Evolutionary conservation across 1,140 invertebrate species (phyloP).

Genomic region (Rhagoletis zephyria): DNA sequence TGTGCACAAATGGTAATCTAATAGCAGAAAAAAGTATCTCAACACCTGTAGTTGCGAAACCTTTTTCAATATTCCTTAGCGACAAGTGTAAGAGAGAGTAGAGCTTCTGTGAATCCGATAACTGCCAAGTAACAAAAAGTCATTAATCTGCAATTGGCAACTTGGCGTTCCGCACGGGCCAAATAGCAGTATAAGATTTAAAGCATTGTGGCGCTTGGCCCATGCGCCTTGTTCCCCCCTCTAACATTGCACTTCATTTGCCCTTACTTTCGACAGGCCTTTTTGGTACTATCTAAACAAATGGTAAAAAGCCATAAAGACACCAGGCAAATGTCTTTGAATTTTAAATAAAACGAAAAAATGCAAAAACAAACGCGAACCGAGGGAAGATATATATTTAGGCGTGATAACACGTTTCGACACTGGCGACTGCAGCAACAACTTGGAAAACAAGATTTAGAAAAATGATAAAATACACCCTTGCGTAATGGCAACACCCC

Average conservation of each 20-base stretch:
- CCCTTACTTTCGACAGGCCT: too few relatives aligned
- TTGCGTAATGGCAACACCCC: background rate
- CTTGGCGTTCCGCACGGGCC: slow-evolving; percentile 11
- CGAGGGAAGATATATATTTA: background rate
- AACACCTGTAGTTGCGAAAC: slow-evolving; percentile 40
- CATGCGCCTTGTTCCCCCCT: background rate
- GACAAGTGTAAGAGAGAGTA: background rate
- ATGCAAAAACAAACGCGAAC: slow-evolving; percentile 26
- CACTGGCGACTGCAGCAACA: slow-evolving; percentile 6
- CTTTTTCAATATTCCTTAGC: background rate
- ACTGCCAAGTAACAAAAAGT: slow-evolving; percentile 41
- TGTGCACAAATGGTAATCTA: slow-evolving; percentile 43
- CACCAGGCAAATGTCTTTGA: background rate
- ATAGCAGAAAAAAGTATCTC: slow-evolving; percentile 21
- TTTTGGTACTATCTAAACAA: too few relatives aligned
- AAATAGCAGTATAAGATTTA: background rate
- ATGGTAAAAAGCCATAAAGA: background rate
- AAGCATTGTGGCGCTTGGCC: background rate
- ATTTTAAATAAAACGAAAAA: slow-evolving; percentile 24
- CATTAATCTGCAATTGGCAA: slow-evolving; percentile 54
- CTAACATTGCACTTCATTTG: background rate
- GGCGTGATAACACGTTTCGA: slow-evolving; percentile 19
- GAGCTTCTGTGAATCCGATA: slow-evolving; percentile 22
- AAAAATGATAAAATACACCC: slow-evolving; percentile 51
- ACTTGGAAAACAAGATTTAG: slow-evolving; percentile 15